Conservation (phyloP, 2,888 invertebrate genomes). For the Leptopilina drosophilae region DNA sequence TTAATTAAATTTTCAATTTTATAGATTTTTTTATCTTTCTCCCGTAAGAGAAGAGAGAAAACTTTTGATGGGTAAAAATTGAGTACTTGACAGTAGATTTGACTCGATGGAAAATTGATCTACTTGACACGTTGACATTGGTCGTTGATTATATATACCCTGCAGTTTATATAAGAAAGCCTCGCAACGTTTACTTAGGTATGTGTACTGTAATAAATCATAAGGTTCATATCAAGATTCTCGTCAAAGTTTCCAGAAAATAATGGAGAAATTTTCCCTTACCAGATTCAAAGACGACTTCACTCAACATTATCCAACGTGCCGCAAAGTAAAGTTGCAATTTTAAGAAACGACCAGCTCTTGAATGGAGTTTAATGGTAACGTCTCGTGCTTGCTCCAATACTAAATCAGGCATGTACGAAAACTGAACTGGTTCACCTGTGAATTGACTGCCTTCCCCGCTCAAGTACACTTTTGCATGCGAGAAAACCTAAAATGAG, state of each 20-base stretch:
- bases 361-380: constrained; percentile 87
- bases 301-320: constrained; percentile 91
- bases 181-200: constrained; percentile 6
- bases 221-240: constrained; percentile 28
- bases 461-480: constrained; percentile 87
- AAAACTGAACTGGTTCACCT: constrained; percentile 85
- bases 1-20: too few species aligned
- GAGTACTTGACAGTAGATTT: too few species aligned
- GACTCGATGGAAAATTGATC: neutral
- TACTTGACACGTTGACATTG: neutral
- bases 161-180: neutral
- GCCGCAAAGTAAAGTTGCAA: constrained; percentile 88
- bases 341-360: constrained; percentile 86
- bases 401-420: constrained; percentile 86
- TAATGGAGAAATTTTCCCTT: constrained; percentile 62
- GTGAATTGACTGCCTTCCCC: constrained; percentile 85
- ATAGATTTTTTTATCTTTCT: too few species aligned
- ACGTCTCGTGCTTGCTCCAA: constrained; percentile 90
- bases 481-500: constrained; percentile 84
- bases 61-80: too few species aligned
- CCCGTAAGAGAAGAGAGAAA: too few species aligned
- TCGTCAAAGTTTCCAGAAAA: constrained; percentile 41
- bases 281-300: constrained; percentile 91
- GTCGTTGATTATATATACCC: neutral
- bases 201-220: neutral